phyloP scores from a whole-genome alignment of 1,140 invertebrate species.

The Oscheius sp. region DNA sequence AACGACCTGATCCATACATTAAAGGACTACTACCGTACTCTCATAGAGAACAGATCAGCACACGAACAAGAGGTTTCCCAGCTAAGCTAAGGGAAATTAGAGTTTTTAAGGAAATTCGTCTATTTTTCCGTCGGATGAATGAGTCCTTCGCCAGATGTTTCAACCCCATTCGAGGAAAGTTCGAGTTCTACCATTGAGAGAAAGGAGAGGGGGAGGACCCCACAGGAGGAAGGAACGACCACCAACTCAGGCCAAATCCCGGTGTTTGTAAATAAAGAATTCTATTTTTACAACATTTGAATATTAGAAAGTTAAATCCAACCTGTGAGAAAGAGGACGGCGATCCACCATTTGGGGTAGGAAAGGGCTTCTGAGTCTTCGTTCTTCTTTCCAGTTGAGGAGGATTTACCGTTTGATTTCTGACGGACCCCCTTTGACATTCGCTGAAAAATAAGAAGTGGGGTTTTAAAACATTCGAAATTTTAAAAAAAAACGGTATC shows the following conservation, averaged over 20 bases:
- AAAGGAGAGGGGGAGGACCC: no score
- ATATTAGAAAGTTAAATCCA: no score
- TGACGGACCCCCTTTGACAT: not conserved
- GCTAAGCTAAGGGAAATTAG: not conserved
- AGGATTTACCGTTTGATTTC: not conserved
- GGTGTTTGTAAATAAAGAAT: conserved; percentile 7
- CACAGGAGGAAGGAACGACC: not conserved
- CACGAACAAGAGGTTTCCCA: conserved; percentile 27
- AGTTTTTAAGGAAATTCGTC: conserved; percentile 28
- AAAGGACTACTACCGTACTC: conserved; percentile 28
- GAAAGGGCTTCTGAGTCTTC: not conserved
- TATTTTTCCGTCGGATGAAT: conserved; percentile 29
- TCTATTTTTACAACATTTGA: no score
- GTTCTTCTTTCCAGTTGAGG: not conserved
- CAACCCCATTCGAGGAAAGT: conserved; percentile 25
- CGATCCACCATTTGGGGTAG: not conserved
- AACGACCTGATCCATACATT: conserved; percentile 18
- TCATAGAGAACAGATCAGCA: conserved; percentile 6
- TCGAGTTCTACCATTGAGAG: conserved; percentile 8
- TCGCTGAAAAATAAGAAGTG: not conserved
- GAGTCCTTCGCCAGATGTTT: conserved; percentile 29
- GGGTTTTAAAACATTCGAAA: not conserved
- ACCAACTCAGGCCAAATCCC: not conserved
- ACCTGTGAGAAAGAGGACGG: not conserved
- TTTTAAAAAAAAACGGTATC: not conserved